phyloP scores from a whole-genome alignment of 2,113 vertebrate genomes.

The Rhipidura dahli region DNA sequence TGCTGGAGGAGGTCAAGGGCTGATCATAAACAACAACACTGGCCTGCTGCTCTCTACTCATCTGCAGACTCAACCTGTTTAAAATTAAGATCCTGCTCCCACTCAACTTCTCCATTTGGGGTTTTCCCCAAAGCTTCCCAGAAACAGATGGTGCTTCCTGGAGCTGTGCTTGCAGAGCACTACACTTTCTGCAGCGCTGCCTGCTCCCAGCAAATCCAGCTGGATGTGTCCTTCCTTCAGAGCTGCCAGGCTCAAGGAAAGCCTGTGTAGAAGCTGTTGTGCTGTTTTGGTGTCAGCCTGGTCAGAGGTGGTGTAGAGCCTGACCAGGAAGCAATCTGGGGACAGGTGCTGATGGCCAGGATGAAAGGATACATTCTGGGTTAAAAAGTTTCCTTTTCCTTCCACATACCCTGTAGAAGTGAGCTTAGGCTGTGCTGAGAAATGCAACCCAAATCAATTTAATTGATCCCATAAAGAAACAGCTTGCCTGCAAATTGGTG shows the following conservation, averaged over 20 bases:
- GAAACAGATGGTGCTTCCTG: constrained; percentile 33
- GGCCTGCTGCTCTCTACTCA: neutral
- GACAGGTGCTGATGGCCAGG: neutral
- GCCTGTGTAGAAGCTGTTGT: neutral
- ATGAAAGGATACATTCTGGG: neutral
- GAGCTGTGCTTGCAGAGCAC: neutral
- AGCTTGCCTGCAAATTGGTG: neutral
- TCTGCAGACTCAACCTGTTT: constrained; percentile 28
- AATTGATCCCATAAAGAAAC: neutral
- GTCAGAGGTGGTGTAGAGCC: neutral
- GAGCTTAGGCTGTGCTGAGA: neutral
- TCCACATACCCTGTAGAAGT: neutral
- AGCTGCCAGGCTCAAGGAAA: neutral
- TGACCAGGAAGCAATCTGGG: neutral
- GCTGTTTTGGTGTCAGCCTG: neutral
- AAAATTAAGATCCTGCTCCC: constrained; percentile 38
- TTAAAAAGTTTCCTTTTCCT: neutral
- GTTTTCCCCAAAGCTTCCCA: constrained; percentile 56
- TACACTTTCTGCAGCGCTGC: neutral
- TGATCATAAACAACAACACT: neutral
- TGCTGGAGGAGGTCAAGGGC: neutral
- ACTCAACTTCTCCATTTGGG: constrained; percentile 52
- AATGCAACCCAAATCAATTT: neutral
- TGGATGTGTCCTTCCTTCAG: neutral
- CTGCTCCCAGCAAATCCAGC: rapidly evolving